phyloP scores from a whole-genome alignment of 2,888 invertebrate genomes.

The Romanomermis culicivorax region DNA sequence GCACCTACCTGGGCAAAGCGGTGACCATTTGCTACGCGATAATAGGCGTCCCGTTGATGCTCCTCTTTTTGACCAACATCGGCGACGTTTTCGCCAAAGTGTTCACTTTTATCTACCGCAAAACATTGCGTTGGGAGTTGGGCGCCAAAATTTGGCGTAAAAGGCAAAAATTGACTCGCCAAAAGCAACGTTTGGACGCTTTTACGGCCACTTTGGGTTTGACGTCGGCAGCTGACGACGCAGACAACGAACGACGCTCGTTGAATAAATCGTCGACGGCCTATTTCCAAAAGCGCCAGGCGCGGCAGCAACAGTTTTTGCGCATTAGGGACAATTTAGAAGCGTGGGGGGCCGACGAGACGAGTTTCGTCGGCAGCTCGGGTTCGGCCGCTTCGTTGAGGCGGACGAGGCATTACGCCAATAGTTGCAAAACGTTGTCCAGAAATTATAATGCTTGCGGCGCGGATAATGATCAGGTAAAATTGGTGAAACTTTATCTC shows the following conservation, averaged over 20 bases:
- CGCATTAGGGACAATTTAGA: background rate
- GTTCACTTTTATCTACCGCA: constrained; percentile 38
- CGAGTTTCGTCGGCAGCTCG: too few relatives aligned
- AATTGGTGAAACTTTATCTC: too few relatives aligned
- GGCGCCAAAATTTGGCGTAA: constrained; percentile 28
- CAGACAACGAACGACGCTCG: too few relatives aligned
- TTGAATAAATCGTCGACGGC: too few relatives aligned
- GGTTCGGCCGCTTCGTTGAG: too few relatives aligned
- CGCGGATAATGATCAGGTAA: too few relatives aligned
- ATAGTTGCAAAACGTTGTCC: too few relatives aligned
- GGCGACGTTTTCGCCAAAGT: constrained; percentile 53
- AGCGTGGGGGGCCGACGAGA: background rate
- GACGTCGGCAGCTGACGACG: too few relatives aligned
- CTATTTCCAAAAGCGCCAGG: background rate
- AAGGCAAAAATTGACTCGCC: constrained; percentile 16
- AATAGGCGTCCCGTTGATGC: constrained; percentile 77
- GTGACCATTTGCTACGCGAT: constrained; percentile 88
- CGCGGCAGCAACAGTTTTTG: background rate
- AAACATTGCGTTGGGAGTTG: constrained; percentile 26
- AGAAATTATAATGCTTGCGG: too few relatives aligned
- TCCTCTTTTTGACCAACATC: constrained; percentile 67
- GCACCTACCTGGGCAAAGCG: constrained; percentile 75
- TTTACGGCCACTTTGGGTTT: too few relatives aligned
- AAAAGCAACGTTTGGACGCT: constrained; percentile 13
- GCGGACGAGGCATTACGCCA: too few relatives aligned